Percentiles rank a stretch among this genome's conserved stretches.
phyloP scores from a whole-genome alignment of 2,888 invertebrate genomes.

The Herminia tarsipennalis region DNA sequence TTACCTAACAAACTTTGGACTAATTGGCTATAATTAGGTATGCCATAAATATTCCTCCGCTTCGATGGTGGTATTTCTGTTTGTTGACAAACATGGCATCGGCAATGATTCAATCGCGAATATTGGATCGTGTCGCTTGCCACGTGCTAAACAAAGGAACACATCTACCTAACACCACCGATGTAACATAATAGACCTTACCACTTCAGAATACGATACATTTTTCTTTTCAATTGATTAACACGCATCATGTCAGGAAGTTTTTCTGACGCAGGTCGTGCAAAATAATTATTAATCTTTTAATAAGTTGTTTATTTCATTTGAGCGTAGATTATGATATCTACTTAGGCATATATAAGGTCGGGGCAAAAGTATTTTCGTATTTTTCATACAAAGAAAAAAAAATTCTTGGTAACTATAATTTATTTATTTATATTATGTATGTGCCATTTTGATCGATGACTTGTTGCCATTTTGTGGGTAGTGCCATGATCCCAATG shows the following conservation, averaged over 20 bases:
- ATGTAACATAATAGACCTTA: slow-evolving; percentile 23
- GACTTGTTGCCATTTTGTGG: no score
- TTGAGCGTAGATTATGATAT: no score
- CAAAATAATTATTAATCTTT: slow-evolving; percentile 12
- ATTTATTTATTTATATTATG: no score
- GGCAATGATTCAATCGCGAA: slow-evolving; percentile 50
- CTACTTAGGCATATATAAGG: no score
- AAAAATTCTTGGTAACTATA: no score
- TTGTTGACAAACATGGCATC: slow-evolving; percentile 53
- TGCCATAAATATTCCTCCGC: slow-evolving; percentile 21
- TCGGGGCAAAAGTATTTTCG: no score
- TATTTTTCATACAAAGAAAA: no score
- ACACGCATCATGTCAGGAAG: slow-evolving; percentile 18
- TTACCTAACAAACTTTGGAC: neutral
- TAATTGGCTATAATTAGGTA: slow-evolving; percentile 39
- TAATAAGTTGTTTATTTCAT: slow-evolving; percentile 14
- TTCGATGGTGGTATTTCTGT: slow-evolving; percentile 45
- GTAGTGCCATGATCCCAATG: no score
- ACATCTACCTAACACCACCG: slow-evolving; percentile 8
- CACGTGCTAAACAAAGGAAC: slow-evolving; percentile 30
- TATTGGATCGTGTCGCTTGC: slow-evolving; percentile 32
- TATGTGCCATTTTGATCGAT: no score
- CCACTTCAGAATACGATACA: slow-evolving; percentile 3
- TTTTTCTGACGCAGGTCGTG: slow-evolving; percentile 25
- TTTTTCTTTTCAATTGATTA: slow-evolving; percentile 10